Conservation (phyloP, 2,888 invertebrate species). For the Ganaspis brasiliensis region DNA sequence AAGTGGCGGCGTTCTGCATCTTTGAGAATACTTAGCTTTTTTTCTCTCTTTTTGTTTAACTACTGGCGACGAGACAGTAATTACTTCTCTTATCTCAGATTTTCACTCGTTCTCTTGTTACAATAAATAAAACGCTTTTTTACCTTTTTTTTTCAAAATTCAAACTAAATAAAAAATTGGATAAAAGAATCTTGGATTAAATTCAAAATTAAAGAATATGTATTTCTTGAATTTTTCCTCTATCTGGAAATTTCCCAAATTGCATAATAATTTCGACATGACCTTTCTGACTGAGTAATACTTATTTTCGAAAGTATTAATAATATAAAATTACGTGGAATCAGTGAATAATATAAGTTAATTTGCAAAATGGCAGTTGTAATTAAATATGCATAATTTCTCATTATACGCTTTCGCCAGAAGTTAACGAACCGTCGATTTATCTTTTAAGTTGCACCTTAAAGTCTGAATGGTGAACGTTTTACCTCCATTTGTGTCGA, state of each 20-base stretch:
- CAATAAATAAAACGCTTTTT: too few relatives aligned
- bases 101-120: neutral
- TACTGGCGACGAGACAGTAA: conserved; percentile 26
- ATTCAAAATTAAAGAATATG: neutral
- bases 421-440: conserved; percentile 32
- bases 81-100: neutral
- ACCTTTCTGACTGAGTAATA: conserved; percentile 31
- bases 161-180: conserved; percentile 12
- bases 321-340: conserved; percentile 1
- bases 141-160: too few relatives aligned
- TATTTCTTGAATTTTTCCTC: neutral
- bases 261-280: neutral
- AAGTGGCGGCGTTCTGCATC: conserved; percentile 53
- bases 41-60: conserved; percentile 22
- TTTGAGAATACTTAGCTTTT: conserved; percentile 32
- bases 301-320: conserved; percentile 14
- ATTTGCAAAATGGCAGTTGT: conserved; percentile 24
- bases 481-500: conserved; percentile 31
- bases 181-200: neutral
- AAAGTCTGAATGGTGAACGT: conserved; percentile 33
- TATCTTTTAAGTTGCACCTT: conserved; percentile 28
- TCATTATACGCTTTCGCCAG: conserved; percentile 36
- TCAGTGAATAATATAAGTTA: conserved; percentile 2
- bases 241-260: neutral
- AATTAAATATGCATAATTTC: conserved; percentile 39